Evolutionary conservation across 2,797 vertebrate genomes (phyloP), one percentile per base, ranked within the genome.

Genomic region (Pseudomugil gertrudae): DNA sequence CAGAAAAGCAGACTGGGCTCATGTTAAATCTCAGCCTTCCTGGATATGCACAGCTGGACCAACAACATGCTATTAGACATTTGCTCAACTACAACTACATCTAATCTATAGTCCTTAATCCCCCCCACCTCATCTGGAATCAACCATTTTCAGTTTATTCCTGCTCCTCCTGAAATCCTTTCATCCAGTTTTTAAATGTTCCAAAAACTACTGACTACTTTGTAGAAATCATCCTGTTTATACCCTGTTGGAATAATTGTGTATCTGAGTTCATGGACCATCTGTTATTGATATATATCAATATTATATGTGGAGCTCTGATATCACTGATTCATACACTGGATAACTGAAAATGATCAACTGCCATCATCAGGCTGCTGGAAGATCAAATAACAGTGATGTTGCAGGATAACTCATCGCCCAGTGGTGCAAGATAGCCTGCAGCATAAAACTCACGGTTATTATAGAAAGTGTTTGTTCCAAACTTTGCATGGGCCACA

Each of bases 401-500:
- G 69, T 57, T 17, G 54, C 17, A 66, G 38, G 51, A 45, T 10
- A 56, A 36, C 48, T 59, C 30, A 36, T 68, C 59, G 62, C 50
- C 23, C 6, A 30, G 13, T 9, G 23, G 38, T 53, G 58, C 24
- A 15, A 43, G 63, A 77, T 2, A 26, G 23, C 9, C 50, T 27
- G 24, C 26, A 27, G 50, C 50, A 17, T 14, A 6, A 45, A 21
- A 35, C 30, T 43, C 19, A 35, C 4, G 43, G 26, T 70, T 14
- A 51, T 75, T 15, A 32, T 26, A 47, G 36, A 2, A 26, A 63
- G 36, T 2, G 30, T 43, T 63, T 54, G n/a, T 50, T 45, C 40
- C 29, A 38, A 55, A 6, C 8, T 48, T 29, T 57, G 26, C 11
- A 36, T 4, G 10, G 32, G 17, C 19, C 53, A 8, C 23, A 9